Evolutionary conservation across 2,797 vertebrate genomes (phyloP).

Genomic region (Enteromius unitaeniatus): DNA sequence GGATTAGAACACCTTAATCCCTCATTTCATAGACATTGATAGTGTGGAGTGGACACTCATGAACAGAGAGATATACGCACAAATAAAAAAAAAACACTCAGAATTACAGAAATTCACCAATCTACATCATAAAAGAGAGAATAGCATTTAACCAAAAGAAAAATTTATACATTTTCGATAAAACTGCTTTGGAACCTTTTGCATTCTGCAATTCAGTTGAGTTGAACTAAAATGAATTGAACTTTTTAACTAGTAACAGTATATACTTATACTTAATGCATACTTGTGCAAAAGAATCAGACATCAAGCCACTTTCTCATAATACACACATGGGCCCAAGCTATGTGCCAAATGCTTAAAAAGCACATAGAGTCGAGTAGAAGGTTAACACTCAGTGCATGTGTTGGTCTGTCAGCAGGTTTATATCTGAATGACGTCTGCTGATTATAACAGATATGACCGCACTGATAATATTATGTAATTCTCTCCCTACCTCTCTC

Average conservation of each 20-base stretch:
- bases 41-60: conserved; percentile 7
- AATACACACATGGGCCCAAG: not conserved
- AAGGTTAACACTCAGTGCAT: conserved; percentile 10
- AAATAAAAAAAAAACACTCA: not conserved
- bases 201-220: not conserved
- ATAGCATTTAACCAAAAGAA: not conserved
- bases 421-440: conserved; percentile 22
- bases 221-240: not conserved
- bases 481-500: conserved; percentile 26
- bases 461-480: conserved; percentile 41
- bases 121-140: not conserved
- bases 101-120: conserved; percentile 13
- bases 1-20: conserved; percentile 74
- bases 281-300: not conserved
- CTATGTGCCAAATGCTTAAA: not conserved
- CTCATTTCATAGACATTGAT: conserved; percentile 65
- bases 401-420: conserved; percentile 23
- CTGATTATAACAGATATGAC: conserved; percentile 42
- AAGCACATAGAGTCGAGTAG: not conserved
- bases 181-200: not conserved
- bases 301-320: not conserved
- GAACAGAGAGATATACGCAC: not conserved
- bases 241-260: not conserved
- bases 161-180: not conserved
- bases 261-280: not conserved